Percentiles rank a stretch among this genome's conserved stretches.
Conservation (phyloP, 2,113 vertebrate genomes). For the Chitala chitala region DNA sequence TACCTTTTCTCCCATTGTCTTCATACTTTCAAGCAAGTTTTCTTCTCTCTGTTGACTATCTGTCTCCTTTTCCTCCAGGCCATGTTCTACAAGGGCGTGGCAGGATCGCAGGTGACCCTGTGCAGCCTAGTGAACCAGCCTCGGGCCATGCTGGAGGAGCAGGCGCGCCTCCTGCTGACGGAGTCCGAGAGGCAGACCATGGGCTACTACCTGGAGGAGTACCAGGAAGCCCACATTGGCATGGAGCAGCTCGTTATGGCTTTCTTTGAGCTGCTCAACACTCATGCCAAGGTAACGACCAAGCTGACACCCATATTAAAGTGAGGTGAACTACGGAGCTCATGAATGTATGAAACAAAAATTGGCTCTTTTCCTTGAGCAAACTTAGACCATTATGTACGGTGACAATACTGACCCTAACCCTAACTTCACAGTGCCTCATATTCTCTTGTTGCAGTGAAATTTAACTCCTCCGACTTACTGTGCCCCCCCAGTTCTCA, state of each 20-base stretch:
- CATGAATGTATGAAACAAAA: too few relatives aligned
- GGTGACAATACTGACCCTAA: too few relatives aligned
- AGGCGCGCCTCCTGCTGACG: slow-evolving; percentile 77
- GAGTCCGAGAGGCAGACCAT: slow-evolving; percentile 78
- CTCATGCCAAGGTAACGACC: slow-evolving; percentile 79
- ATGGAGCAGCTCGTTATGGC: slow-evolving; percentile 82
- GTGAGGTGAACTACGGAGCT: too few relatives aligned
- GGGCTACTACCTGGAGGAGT: slow-evolving; percentile 88
- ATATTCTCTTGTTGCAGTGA: too few relatives aligned
- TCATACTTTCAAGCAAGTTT: background rate
- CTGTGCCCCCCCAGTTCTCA: slow-evolving; percentile 69
- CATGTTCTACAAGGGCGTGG: slow-evolving; percentile 67
- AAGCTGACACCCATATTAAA: too few relatives aligned
- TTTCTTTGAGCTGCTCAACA: slow-evolving; percentile 88
- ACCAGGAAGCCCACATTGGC: slow-evolving; percentile 70
- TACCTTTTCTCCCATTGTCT: background rate
- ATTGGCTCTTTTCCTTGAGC: too few relatives aligned
- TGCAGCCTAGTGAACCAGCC: slow-evolving; percentile 72
- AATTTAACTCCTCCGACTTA: background rate
- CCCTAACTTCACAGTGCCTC: too few relatives aligned
- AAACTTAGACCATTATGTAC: too few relatives aligned
- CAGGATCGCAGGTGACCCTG: slow-evolving; percentile 69
- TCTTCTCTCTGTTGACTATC: background rate
- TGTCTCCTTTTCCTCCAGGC: slow-evolving; percentile 49
- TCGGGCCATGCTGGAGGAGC: slow-evolving; percentile 79